phyloP scores from a whole-genome alignment of 2,113 vertebrate species.

The Rattus rattus region DNA sequence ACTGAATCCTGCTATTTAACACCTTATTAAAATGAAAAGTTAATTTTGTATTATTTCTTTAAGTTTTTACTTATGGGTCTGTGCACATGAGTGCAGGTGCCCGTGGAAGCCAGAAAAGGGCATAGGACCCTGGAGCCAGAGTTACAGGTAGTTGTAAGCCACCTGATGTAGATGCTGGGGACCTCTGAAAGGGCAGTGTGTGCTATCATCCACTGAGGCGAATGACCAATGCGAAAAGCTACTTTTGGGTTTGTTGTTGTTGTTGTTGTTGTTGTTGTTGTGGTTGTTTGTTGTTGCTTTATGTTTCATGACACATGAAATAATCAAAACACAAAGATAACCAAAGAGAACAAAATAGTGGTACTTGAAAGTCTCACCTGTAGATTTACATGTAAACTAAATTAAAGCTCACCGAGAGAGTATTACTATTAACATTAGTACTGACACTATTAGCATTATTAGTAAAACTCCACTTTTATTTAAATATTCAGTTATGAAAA shows the following conservation, averaged over 20 bases:
- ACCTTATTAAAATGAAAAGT: conserved; percentile 70
- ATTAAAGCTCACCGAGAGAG: background rate
- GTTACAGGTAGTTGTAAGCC: background rate
- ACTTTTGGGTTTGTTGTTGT: too few relatives aligned
- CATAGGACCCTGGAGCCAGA: background rate
- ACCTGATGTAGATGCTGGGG: background rate
- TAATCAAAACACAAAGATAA: background rate
- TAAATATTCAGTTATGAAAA: background rate
- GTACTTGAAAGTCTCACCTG: conserved; percentile 5
- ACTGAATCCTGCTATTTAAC: conserved; percentile 72
- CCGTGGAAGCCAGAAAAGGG: background rate
- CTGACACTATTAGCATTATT: too few relatives aligned
- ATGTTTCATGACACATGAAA: background rate
- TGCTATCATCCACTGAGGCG: background rate
- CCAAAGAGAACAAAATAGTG: background rate
- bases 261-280: too few relatives aligned
- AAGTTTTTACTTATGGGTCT: background rate
- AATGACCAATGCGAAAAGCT: background rate
- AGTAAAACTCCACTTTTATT: background rate
- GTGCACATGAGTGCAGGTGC: background rate
- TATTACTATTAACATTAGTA: too few relatives aligned
- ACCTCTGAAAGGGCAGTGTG: background rate
- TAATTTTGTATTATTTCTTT: background rate
- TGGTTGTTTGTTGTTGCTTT: too few relatives aligned
- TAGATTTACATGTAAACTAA: background rate